Percentiles rank a stretch among this genome's conserved stretches.
Conservation (phyloP, 2,113 vertebrate species). For the Sander lucioperca region DNA sequence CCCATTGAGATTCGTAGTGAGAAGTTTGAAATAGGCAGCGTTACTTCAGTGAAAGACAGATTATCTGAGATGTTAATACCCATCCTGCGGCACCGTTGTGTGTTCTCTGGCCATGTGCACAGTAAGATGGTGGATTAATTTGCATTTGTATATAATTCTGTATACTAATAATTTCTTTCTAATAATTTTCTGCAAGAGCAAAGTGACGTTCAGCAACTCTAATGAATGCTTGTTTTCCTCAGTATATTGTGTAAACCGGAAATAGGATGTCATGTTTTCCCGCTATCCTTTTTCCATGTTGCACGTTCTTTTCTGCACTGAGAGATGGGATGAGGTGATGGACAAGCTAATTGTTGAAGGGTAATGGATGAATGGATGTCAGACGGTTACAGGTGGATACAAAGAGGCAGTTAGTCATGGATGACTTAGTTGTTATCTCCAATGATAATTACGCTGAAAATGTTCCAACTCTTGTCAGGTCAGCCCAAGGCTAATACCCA, state of each 20-base stretch:
- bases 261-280: slow-evolving; percentile 25
- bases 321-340: slow-evolving; percentile 34
- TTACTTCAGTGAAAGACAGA: slow-evolving; percentile 36
- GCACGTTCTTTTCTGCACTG: background rate
- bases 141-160: slow-evolving; percentile 23
- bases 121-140: slow-evolving; percentile 45
- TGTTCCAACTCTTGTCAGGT: slow-evolving; percentile 68
- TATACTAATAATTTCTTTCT: slow-evolving; percentile 28
- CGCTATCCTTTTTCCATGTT: background rate
- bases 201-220: slow-evolving; percentile 2
- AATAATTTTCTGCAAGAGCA: background rate
- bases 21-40: slow-evolving; percentile 47
- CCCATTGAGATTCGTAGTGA: slow-evolving; percentile 46
- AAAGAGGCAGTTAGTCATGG: slow-evolving; percentile 59
- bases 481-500: slow-evolving; percentile 62
- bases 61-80: slow-evolving; percentile 50
- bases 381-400: slow-evolving; percentile 68
- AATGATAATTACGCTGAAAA: slow-evolving; percentile 73
- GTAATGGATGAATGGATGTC: slow-evolving; percentile 65
- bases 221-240: background rate
- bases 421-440: slow-evolving; percentile 61
- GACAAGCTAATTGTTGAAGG: slow-evolving; percentile 60
- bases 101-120: slow-evolving; percentile 44
- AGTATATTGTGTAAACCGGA: background rate
- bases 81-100: slow-evolving; percentile 20